These are phyloP conservation scores for Setophaga kirtlandii DNA, from an alignment of 2,113 vertebrate species.

Conservation along the genomic window DNA sequence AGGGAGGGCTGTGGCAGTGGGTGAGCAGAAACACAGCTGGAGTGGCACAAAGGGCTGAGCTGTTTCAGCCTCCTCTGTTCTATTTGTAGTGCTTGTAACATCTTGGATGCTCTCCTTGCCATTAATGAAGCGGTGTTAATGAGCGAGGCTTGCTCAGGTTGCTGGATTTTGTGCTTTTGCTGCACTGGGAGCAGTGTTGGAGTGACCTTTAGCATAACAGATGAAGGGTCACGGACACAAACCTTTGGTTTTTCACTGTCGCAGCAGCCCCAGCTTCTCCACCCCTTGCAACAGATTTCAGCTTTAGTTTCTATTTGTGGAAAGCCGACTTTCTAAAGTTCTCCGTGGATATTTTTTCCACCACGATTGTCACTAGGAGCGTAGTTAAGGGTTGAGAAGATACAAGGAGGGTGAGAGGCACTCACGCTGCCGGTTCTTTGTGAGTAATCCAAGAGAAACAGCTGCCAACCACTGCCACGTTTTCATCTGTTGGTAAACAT, in stretches of 20 bases:
- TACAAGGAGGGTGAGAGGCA: not conserved
- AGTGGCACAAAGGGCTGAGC: rapidly evolving
- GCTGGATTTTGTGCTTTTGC: rapidly evolving
- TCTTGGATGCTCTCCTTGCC: not conserved
- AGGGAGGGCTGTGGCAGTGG: not conserved
- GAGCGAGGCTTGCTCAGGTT: not conserved
- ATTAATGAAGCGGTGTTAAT: rapidly evolving
- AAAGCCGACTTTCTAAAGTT: not conserved
- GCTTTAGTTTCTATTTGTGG: not conserved
- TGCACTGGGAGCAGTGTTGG: not conserved
- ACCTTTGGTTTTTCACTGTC: not conserved
- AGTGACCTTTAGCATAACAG: rapidly evolving
- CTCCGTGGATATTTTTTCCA: not conserved
- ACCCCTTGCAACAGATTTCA: not conserved
- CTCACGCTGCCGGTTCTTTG: not conserved
- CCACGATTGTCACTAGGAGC: not conserved
- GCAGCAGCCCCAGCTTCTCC: not conserved
- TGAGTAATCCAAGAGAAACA: not conserved
- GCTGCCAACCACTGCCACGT: slow-evolving; percentile 46
- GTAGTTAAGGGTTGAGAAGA: not conserved
- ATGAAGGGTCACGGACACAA: rapidly evolving
- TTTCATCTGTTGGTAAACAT: slow-evolving; percentile 66
- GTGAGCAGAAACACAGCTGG: too few relatives aligned
- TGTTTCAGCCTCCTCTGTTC: rapidly evolving
- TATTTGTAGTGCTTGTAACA: rapidly evolving